Evolutionary conservation across 1,140 invertebrate genomes (phyloP), one percentile per base, ranked within the genome.

Genomic region (Megathymus violae): DNA sequence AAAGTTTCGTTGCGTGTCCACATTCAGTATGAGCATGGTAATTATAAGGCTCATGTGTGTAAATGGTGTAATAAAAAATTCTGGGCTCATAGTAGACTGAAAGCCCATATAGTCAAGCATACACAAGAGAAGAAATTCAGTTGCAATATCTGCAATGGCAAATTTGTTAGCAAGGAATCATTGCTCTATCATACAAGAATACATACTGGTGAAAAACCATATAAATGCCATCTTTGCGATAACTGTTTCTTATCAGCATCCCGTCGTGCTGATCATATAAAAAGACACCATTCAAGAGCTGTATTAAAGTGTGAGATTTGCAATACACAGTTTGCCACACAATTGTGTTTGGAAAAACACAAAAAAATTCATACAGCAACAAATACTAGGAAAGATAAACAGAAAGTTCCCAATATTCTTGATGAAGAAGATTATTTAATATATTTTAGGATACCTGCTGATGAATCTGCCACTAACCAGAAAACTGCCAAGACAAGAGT

Each of bases 141-240:
- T 19, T 92, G 91, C 56, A 62, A 74, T 3, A 74, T 80, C 1
- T 92, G 91, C 66, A 76, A 76, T 41, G 74, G 81, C 14, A 82
- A 78, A 47, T 92, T 92, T 79, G 85, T 88, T 6, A 79, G 83
- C 1, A 87, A 85, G 62, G 81, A 83, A 36, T 85, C 89, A 38
- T 72, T 91, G 17, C 68, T 89, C 7, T 88, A 87, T 61, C 91
- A 92, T 64, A 85, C 90, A 36, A 67, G 87, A 10, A 85, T 73
- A 3, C 91, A 92, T 56, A 91, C 89, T 14, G 89, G 91, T 4
- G 92, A 92, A 67, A 85, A 84, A 43, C 91, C 91, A 1, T 93
- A 91, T 64, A 74, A 72, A 48, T 89, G 87, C 65, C 58, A 76
- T 11, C 62, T 77, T 51, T 89, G 87, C 66, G 76, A 87, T 15